Conservation (phyloP, 2,113 vertebrate species). For the Lathamus discolor region DNA sequence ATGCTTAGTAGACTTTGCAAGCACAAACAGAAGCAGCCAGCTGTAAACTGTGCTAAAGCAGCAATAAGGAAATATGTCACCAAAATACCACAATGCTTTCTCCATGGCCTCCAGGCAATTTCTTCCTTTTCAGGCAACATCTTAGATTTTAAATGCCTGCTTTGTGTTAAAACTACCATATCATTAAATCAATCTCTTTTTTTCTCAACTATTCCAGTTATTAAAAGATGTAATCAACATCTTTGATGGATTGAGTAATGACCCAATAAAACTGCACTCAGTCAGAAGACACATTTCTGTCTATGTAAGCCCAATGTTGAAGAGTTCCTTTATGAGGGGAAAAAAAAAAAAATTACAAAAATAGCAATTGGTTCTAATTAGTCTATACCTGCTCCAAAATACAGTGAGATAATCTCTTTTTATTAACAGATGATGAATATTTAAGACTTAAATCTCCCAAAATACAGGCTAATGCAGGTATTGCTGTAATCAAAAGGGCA, state of each 20-base stretch:
- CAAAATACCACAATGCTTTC: neutral
- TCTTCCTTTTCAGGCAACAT: neutral
- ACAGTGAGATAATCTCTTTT: neutral
- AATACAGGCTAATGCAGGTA: neutral
- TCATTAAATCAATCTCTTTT: conserved; percentile 11
- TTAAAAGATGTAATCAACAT: conserved; percentile 51
- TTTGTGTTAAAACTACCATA: neutral
- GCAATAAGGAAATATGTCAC: neutral
- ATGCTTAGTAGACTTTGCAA: neutral
- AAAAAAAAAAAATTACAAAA: neutral
- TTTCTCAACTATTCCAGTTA: neutral
- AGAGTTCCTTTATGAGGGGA: neutral
- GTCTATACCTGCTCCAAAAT: conserved; percentile 18
- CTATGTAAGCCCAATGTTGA: neutral
- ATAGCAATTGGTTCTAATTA: conserved; percentile 3
- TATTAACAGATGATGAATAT: conserved; percentile 22
- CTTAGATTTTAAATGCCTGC: conserved; percentile 38
- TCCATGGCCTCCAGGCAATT: neutral
- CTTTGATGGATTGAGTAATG: conserved; percentile 17
- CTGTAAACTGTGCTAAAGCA: neutral
- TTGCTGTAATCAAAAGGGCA: conserved; percentile 50
- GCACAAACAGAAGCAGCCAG: conserved; percentile 8
- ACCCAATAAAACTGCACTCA: conserved; percentile 18
- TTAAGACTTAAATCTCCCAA: conserved; percentile 10
- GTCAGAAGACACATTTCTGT: neutral